Base-by-base conservation (phyloP, 2,888 invertebrate species). In the Chromoteleia sp. region DNA sequence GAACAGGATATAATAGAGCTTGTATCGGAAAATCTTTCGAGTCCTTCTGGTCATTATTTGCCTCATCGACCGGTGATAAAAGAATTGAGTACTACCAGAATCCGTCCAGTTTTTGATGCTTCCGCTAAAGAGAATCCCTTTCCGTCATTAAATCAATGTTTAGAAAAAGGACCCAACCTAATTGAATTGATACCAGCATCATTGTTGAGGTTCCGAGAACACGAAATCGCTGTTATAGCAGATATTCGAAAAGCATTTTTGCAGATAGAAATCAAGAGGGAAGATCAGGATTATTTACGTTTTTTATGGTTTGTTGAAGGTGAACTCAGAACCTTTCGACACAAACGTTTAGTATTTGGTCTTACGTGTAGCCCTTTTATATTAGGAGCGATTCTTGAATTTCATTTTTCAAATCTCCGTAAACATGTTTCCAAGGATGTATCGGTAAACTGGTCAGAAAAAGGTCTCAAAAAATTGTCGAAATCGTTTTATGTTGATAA, bases 61-160 rank as follows among this genome's bases (percentile, higher is more conserved):
- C 84, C 86, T 30, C 86, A 84, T 61, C 70, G 81, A 7, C 83
- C 77, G 7, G 77, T 84, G 10, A 30, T 84, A 0, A 84, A 83
- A 50, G 21, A 68, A 14, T 43, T 68, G 7, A 75, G 78, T 36
- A 84, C 85, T 5, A 85, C 85, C 5, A 58, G 39, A 30, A 61
- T 86, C 3, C 61, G 85, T 50, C 86, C 86, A 0, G 85, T 86
- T 33, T 87, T 87, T 39, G 85, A 87, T 74, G 86, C 85, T 3
- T 88, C 86, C 5, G 85, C 86, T 5, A 75, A 61, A n/a, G 84
- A 85, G 41, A 84, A 81, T 25, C 73, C 67, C 15, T 76, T 65
- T 25, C 85, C 85, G 7, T 84, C 86, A 4, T 68, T 88, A 21
- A 88, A 87, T 68, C 71, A 84, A 30, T 84, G 84, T 68, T 61